phyloP scores from a whole-genome alignment of 2,888 invertebrate genomes.

The Petrolisthes manimaculis region DNA sequence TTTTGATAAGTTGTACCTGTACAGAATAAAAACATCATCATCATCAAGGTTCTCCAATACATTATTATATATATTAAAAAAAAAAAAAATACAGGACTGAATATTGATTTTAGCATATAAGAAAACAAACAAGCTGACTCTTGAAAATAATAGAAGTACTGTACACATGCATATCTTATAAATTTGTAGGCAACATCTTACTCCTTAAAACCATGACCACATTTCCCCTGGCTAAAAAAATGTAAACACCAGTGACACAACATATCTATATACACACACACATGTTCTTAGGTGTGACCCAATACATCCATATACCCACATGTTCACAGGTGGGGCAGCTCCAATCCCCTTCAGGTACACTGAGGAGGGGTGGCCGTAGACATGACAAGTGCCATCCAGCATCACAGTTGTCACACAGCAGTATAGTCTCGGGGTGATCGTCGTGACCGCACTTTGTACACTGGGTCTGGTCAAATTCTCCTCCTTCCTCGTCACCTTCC shows the following conservation, averaged over 20 bases:
- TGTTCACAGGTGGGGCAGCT: slow-evolving; percentile 98
- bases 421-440: slow-evolving; percentile 96
- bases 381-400: slow-evolving; percentile 97
- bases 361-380: slow-evolving; percentile 89
- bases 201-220: no score
- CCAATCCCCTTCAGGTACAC: slow-evolving; percentile 98
- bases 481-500: slow-evolving; percentile 67
- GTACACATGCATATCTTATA: no score
- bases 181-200: no score
- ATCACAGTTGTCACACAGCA: slow-evolving; percentile 95
- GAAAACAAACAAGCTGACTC: background rate
- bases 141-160: no score
- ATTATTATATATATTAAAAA: background rate
- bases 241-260: no score
- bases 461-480: slow-evolving; percentile 77
- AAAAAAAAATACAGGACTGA: background rate
- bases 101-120: background rate
- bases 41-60: no score
- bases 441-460: slow-evolving; percentile 92
- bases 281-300: no score
- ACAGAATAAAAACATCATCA: slow-evolving; percentile 12
- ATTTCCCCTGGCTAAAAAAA: no score
- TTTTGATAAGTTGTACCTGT: slow-evolving; percentile 78
- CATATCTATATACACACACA: no score
- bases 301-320: slow-evolving; percentile 72